Percentiles rank a stretch among this genome's conserved stretches.
These are phyloP conservation scores for Halocynthia roretzi DNA, from an alignment of 23 tunicate species.

Conservation along the genomic window DNA sequence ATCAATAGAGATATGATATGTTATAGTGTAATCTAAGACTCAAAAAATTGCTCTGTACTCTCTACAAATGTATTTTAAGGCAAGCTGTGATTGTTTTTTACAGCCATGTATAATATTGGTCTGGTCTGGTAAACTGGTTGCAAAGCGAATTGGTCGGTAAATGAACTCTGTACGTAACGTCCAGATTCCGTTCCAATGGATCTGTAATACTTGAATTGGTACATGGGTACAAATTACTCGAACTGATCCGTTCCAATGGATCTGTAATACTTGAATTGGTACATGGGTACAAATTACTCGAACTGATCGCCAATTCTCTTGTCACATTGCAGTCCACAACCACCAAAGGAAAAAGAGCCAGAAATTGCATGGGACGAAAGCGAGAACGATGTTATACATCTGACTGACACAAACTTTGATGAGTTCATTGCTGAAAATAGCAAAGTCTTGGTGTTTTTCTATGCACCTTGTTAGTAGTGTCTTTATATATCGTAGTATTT, in stretches of 20 bases:
- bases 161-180: too few species aligned
- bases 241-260: too few species aligned
- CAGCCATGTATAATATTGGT: neutral
- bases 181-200: too few species aligned
- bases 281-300: too few species aligned
- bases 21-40: too few species aligned
- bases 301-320: neutral
- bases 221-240: too few species aligned
- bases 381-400: slow-evolving; percentile 71
- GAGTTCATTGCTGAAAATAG: slow-evolving; percentile 61
- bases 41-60: too few species aligned
- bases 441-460: slow-evolving; percentile 86
- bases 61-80: neutral
- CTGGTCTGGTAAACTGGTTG: neutral
- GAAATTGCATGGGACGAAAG: slow-evolving; percentile 74
- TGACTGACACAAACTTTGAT: slow-evolving; percentile 71
- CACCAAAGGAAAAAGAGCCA: slow-evolving; percentile 78
- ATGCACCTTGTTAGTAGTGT: slow-evolving; percentile 81
- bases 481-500: neutral
- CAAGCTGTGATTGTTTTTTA: neutral
- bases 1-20: too few species aligned
- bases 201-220: too few species aligned
- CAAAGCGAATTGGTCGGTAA: too few species aligned
- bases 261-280: too few species aligned
- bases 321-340: slow-evolving; percentile 44